These are phyloP conservation scores for Laticauda laticaudata DNA, from an alignment of 2,113 vertebrate genomes.

Conservation along the genomic window DNA sequence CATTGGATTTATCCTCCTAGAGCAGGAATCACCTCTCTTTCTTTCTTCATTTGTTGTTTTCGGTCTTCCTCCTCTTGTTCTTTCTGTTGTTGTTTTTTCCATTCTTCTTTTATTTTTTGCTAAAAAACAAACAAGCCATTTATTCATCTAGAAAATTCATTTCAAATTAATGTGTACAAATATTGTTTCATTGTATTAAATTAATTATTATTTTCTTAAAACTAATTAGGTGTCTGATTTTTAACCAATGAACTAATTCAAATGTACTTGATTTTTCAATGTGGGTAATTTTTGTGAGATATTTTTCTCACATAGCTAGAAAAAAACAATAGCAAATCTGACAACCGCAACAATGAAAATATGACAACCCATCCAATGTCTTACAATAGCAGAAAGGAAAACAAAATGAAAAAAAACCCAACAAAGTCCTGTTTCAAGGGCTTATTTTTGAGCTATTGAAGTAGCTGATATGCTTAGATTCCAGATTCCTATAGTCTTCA, in stretches of 20 bases:
- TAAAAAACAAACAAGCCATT: slow-evolving; percentile 56
- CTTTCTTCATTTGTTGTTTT: slow-evolving; percentile 86
- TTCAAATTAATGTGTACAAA: background rate
- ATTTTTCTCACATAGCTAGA: background rate
- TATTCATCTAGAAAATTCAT: background rate
- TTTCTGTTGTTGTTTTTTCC: slow-evolving; percentile 88
- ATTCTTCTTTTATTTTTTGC: slow-evolving; percentile 92
- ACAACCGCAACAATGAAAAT: background rate
- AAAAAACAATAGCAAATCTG: background rate
- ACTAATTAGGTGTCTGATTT: background rate
- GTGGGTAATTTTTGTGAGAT: background rate
- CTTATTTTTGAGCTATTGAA: background rate
- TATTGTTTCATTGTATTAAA: background rate
- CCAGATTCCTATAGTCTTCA: background rate
- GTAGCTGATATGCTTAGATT: background rate
- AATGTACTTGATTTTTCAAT: background rate
- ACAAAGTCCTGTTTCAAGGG: background rate
- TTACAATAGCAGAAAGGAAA: background rate
- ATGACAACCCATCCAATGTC: background rate
- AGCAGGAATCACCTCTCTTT: slow-evolving; percentile 93
- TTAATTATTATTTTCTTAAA: background rate
- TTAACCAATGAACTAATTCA: background rate
- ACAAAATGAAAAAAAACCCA: background rate
- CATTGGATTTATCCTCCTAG: slow-evolving; percentile 80
- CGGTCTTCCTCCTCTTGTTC: slow-evolving; percentile 82